Evolutionary conservation across 2,888 invertebrate species (phyloP).

Genomic region (Xanthorhoe spadicearia): DNA sequence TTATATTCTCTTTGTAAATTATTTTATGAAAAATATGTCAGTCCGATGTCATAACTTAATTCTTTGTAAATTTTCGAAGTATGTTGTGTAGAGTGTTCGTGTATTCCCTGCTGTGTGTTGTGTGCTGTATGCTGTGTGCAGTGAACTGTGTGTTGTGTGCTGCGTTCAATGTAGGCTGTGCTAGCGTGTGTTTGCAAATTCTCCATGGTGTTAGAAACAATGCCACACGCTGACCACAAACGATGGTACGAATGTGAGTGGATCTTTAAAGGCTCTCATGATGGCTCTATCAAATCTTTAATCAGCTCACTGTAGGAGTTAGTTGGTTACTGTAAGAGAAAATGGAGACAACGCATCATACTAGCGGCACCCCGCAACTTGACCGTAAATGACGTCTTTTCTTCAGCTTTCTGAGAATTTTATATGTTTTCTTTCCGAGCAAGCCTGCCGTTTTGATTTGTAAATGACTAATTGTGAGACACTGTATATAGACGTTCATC

Average conservation of each 20-base stretch:
- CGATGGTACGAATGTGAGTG: constrained; percentile 31
- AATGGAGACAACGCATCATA: too few species aligned
- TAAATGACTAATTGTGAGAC: too few species aligned
- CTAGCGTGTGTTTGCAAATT: background rate
- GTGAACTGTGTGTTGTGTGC: background rate
- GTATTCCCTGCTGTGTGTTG: background rate
- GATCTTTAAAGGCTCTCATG: constrained; percentile 9
- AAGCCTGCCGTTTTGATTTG: too few species aligned
- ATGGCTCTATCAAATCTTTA: background rate
- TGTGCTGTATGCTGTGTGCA: constrained; percentile 2
- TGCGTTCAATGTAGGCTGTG: constrained; percentile 8
- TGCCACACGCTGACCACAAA: constrained; percentile 12
- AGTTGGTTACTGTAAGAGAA: too few species aligned
- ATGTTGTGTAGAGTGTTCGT: background rate
- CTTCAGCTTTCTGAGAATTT: too few species aligned
- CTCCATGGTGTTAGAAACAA: background rate
- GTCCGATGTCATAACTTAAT: background rate
- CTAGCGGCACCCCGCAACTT: too few species aligned
- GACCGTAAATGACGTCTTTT: too few species aligned
- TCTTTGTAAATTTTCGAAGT: background rate
- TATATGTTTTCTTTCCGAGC: too few species aligned
- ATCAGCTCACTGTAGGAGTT: too few species aligned
- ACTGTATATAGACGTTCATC: too few species aligned
- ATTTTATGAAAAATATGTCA: background rate
- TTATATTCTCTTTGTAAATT: too few species aligned